phyloP scores from a whole-genome alignment of 2,113 vertebrate species.

The Stegostoma tigrinum region DNA sequence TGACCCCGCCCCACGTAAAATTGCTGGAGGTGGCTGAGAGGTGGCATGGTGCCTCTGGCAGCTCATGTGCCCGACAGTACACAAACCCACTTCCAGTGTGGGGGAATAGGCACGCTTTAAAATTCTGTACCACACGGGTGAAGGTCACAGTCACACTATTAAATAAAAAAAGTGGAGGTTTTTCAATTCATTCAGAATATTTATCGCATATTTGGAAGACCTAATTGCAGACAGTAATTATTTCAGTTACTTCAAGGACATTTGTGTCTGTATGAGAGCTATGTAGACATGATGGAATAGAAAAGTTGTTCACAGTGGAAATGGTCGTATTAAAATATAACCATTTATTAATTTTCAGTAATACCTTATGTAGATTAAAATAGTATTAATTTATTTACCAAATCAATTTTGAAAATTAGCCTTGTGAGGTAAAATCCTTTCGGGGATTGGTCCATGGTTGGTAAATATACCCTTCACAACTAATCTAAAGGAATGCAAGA shows the following conservation, averaged over 20 bases:
- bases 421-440: not conserved
- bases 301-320: constrained; percentile 43
- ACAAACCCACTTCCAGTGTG: not conserved
- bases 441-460: not conserved
- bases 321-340: constrained; percentile 39
- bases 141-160: not conserved
- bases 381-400: not conserved
- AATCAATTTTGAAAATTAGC: not conserved
- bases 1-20: not conserved
- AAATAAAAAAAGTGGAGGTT: not conserved
- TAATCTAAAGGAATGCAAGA: not conserved
- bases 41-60: not conserved
- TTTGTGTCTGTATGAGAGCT: not conserved
- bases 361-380: not conserved
- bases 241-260: not conserved
- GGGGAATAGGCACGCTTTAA: not conserved
- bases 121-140: not conserved
- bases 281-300: constrained; percentile 41
- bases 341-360: constrained; percentile 40
- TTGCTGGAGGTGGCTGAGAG: not conserved
- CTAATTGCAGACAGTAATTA: not conserved
- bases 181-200: not conserved
- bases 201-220: not conserved
- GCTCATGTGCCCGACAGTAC: not conserved
- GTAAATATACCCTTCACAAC: not conserved